Evolutionary conservation across 2,888 invertebrate species (phyloP).

Genomic region (Cordilura impudica): DNA sequence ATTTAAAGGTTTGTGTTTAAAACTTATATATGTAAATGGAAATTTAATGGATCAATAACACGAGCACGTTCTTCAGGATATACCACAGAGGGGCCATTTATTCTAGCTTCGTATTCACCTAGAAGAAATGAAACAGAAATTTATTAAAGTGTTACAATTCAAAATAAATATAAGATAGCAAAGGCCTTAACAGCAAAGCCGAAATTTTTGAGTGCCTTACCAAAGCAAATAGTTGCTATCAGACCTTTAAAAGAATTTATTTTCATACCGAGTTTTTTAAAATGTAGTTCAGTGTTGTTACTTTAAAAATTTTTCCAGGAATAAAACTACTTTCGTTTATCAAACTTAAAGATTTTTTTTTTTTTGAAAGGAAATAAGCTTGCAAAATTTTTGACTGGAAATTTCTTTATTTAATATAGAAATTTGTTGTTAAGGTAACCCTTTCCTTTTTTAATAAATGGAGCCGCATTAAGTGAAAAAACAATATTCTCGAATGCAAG

Average conservation of each 20-base stretch:
- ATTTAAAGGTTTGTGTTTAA: background rate
- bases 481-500: no score
- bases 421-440: no score
- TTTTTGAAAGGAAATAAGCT: no score
- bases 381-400: no score
- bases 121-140: background rate
- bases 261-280: no score
- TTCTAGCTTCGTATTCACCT: constrained; percentile 43
- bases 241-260: background rate
- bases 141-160: background rate
- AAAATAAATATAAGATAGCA: background rate
- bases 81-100: constrained; percentile 36
- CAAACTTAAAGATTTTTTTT: no score
- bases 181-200: background rate
- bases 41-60: constrained; percentile 40
- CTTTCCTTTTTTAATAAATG: no score
- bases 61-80: constrained; percentile 40
- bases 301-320: background rate
- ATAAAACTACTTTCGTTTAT: no score
- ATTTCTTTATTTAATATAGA: no score
- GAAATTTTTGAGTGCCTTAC: background rate
- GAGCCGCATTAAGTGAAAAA: no score
- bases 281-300: no score
- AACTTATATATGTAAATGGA: constrained; percentile 29
- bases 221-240: background rate